phyloP scores from a whole-genome alignment of 2,797 vertebrate species.

The Oceanodroma leucorhoa region DNA sequence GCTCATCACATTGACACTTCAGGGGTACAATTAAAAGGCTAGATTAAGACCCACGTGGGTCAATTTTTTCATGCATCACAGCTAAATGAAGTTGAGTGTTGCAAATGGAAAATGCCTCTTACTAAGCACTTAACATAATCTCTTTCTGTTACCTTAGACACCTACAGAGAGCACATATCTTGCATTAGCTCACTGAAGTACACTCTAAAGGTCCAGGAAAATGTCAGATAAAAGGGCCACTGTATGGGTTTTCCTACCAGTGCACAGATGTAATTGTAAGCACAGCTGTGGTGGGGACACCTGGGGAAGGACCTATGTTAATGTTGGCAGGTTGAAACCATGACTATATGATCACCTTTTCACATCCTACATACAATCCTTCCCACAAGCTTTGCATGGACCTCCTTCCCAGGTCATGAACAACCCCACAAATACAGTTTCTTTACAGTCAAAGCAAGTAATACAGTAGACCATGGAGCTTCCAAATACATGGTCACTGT shows the following conservation, averaged over 20 bases:
- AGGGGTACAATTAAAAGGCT: constrained; percentile 39
- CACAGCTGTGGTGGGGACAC: background rate
- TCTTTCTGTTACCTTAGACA: constrained; percentile 27
- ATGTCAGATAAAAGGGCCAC: background rate
- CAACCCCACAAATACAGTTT: background rate
- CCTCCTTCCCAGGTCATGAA: background rate
- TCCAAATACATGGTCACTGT: background rate
- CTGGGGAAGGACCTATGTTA: background rate
- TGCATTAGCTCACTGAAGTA: background rate
- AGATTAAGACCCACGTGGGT: constrained; percentile 19
- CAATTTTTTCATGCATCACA: background rate
- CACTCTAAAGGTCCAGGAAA: background rate
- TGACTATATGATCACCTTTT: background rate
- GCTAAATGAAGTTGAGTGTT: constrained; percentile 37
- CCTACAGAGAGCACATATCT: background rate
- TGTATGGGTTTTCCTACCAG: background rate
- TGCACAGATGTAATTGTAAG: background rate
- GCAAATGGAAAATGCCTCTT: constrained; percentile 49
- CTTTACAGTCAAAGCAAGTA: background rate
- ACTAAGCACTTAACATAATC: constrained; percentile 43
- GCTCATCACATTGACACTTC: constrained; percentile 37
- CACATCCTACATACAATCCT: background rate
- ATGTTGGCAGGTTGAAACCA: background rate
- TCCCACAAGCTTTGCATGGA: background rate
- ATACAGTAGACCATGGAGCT: background rate